phyloP scores from a whole-genome alignment of 2,888 invertebrate genomes.

The Athalia circularis region DNA sequence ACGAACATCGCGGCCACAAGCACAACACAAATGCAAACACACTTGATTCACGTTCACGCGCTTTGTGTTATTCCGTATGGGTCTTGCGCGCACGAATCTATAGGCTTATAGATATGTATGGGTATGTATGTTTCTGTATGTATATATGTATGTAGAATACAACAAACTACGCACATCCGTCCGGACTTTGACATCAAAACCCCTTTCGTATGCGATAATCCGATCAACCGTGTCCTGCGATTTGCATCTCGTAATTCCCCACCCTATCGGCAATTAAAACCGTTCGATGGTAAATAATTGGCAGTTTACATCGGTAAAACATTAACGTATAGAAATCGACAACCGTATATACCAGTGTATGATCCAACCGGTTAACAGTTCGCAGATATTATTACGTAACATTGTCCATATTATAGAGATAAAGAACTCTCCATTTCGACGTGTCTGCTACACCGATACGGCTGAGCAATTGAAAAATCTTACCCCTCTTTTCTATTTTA shows the following conservation, averaged over 20 bases:
- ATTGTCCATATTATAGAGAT: too few relatives aligned
- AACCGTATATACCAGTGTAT: not conserved
- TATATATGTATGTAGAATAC: not conserved
- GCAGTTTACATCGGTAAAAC: slow-evolving; percentile 27
- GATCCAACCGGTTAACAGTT: not conserved
- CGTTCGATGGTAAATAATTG: slow-evolving; percentile 41
- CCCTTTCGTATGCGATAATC: slow-evolving; percentile 63
- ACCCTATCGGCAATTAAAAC: slow-evolving; percentile 31
- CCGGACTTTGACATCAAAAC: slow-evolving; percentile 59
- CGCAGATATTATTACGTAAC: too few relatives aligned
- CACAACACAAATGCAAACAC: too few relatives aligned
- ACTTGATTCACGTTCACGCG: too few relatives aligned
- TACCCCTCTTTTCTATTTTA: too few relatives aligned
- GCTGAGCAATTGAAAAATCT: too few relatives aligned
- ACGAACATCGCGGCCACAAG: too few relatives aligned
- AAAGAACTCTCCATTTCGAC: too few relatives aligned
- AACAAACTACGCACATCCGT: slow-evolving; percentile 51
- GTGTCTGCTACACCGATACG: too few relatives aligned
- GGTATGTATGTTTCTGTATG: too few relatives aligned
- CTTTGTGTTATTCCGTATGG: not conserved
- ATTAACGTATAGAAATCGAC: slow-evolving; percentile 2
- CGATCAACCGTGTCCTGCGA: slow-evolving; percentile 68
- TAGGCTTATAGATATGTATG: too few relatives aligned
- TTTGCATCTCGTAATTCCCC: slow-evolving; percentile 67
- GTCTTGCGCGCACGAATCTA: slow-evolving; percentile 1